phyloP scores from a whole-genome alignment of 2,113 vertebrate species.

The Charadrius vociferus region DNA sequence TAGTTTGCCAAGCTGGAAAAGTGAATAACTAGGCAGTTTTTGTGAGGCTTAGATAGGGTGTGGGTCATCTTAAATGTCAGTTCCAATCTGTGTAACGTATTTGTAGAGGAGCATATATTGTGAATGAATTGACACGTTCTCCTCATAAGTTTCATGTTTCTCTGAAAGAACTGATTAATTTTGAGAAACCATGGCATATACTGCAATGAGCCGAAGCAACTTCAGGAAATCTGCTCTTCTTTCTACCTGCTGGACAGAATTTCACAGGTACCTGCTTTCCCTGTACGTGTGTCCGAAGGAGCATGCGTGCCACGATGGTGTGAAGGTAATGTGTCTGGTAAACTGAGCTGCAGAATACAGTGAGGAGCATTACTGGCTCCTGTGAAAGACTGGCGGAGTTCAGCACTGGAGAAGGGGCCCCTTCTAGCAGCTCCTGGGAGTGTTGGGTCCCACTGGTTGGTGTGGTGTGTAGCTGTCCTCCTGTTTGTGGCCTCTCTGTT shows the following conservation, averaged over 20 bases:
- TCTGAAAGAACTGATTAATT: not conserved
- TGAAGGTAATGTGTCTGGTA: not conserved
- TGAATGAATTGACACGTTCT: not conserved
- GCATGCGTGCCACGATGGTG: accelerated
- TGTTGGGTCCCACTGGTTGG: accelerated
- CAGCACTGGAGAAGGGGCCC: not conserved
- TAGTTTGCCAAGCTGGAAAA: constrained; percentile 38
- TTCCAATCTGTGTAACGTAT: not conserved
- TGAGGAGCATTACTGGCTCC: not conserved
- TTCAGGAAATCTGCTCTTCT: not conserved
- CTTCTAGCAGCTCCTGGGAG: not conserved
- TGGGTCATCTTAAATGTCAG: constrained; percentile 36
- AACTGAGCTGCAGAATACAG: not conserved
- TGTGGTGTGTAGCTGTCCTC: not conserved
- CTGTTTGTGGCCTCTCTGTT: not conserved
- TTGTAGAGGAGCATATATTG: not conserved
- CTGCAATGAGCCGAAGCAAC: not conserved
- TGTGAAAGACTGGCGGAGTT: not conserved
- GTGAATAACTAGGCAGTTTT: constrained; percentile 44
- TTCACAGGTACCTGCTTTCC: not conserved
- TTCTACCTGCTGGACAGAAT: not conserved
- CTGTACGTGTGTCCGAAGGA: not conserved
- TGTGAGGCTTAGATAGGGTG: constrained; percentile 2
- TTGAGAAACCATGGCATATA: not conserved
- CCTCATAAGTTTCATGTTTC: not conserved